A percentile compares a stretch with the other conserved stretches of the same genome.
Evolutionary conservation across 2,888 invertebrate genomes (phyloP).

Genomic region (Pandemis heparana): DNA sequence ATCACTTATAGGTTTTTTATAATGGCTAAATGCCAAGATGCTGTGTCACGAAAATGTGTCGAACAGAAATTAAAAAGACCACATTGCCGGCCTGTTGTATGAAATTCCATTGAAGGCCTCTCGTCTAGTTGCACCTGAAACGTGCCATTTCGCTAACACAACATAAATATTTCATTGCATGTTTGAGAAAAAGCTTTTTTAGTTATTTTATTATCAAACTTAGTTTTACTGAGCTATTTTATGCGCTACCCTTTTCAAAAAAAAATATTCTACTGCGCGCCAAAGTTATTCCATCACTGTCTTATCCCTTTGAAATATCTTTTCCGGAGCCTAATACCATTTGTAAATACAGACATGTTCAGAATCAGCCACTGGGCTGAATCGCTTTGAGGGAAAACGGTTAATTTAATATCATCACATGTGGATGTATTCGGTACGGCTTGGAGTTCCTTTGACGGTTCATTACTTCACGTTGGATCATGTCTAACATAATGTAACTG

Average conservation of each 20-base stretch:
- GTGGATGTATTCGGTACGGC: constrained; percentile 23
- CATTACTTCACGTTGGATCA: constrained; percentile 22
- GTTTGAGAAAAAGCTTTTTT: too few relatives aligned
- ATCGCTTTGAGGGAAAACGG: constrained; percentile 28
- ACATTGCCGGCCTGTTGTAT: too few relatives aligned
- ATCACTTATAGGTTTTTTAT: too few relatives aligned
- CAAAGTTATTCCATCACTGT: constrained; percentile 17
- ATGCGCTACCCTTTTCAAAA: background rate
- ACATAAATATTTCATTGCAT: too few relatives aligned
- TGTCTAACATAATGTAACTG: background rate
- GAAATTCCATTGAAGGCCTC: too few relatives aligned
- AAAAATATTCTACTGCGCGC: background rate
- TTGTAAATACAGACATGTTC: constrained; percentile 34
- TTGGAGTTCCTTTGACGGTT: constrained; percentile 33
- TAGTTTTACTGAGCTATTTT: background rate
- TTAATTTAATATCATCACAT: constrained; percentile 34
- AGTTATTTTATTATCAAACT: too few relatives aligned
- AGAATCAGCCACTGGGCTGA: constrained; percentile 23
- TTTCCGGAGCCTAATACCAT: constrained; percentile 26
- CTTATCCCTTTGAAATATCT: constrained; percentile 19
- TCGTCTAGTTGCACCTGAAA: too few relatives aligned
- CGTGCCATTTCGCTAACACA: too few relatives aligned
- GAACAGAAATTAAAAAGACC: too few relatives aligned
- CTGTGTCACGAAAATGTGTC: too few relatives aligned
- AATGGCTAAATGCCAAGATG: too few relatives aligned